A percentile compares a stretch with the other conserved stretches of the same genome.
phyloP scores from a whole-genome alignment of 2,797 vertebrate species.

The Pseudomugil gertrudae region DNA sequence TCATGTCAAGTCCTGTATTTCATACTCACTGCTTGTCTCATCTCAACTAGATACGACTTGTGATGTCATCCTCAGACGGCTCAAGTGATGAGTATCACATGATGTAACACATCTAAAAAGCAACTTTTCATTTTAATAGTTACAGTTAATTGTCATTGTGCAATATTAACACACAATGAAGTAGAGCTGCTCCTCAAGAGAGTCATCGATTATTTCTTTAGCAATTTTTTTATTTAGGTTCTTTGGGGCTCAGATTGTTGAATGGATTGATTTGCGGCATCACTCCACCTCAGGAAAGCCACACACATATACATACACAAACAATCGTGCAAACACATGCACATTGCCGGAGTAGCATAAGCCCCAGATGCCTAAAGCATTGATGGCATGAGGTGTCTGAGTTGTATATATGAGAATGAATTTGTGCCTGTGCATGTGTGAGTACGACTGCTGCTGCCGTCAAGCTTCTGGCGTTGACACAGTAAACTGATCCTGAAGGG shows the following conservation, averaged over 20 bases:
- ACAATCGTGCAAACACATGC: constrained; percentile 20
- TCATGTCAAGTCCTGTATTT: not conserved
- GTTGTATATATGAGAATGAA: constrained; percentile 22
- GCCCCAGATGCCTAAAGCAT: constrained; percentile 41
- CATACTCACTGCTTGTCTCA: not conserved
- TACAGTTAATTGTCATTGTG: no score
- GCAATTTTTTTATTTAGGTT: not conserved
- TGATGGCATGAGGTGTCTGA: constrained; percentile 44
- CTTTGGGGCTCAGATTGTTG: constrained; percentile 5
- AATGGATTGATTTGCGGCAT: constrained; percentile 6
- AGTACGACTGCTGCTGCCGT: constrained; percentile 70
- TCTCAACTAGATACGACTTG: constrained; percentile 1
- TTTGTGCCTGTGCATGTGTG: constrained; percentile 47
- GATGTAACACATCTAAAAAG: not conserved
- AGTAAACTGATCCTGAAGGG: constrained; percentile 86
- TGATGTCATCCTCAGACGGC: no score
- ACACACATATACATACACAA: constrained; percentile 14
- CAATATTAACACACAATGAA: not conserved
- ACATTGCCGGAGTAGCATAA: constrained; percentile 31
- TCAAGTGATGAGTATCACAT: not conserved
- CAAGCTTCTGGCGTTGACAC: constrained; percentile 86
- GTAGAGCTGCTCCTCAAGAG: not conserved
- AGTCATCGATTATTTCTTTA: not conserved
- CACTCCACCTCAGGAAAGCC: not conserved
- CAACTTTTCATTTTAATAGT: not conserved